Evolutionary conservation across 2,797 vertebrate genomes (phyloP), one percentile per base, ranked within the genome.

Genomic region (Pterois miles): DNA sequence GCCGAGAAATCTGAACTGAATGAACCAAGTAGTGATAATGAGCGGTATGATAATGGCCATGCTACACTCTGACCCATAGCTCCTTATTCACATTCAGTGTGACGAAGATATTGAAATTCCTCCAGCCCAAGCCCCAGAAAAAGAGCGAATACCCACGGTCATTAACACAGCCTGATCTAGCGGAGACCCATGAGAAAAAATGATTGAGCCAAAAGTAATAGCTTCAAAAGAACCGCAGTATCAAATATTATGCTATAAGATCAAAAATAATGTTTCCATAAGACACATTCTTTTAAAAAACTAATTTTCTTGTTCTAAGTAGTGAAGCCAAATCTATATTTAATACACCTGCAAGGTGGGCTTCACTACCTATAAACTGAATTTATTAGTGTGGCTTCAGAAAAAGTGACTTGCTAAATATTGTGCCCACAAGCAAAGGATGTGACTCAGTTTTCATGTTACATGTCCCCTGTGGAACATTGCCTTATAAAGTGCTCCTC

Each of bases 401-500:
- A 76, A 81, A 56, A 38, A 72, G 89, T 46, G 4, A 76, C 69
- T 81, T 84, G 70, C 76, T 83, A 86, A 92, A 86, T 90, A 88
- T 84, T 91, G 74, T 87, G 82, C 87, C 93, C 85, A 83, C 54
- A 69, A 89, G 92, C 82, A 57, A 88, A 65, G 67, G 74, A 83
- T 87, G 82, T 84, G 87, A 89, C 80, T 93, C 77, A 80, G 80
- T 86, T 86, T 89, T 91, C 80, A 79, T 85, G 82, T 88, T 85
- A 69, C 82, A 69, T 29, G 64, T 89, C 89, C 88, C 88, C 75
- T 65, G 72, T 89, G 87, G 86, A 93, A 80, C 82, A 82, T 84
- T 89, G 79, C 83, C 81, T 88, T 89, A 87, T 88, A 81, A 92
- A 92, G 85, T 59, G 77, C 82, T 89, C 67, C 81, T 68, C 86